Conservation (phyloP, 2,113 vertebrate genomes). For the Serinus canaria region DNA sequence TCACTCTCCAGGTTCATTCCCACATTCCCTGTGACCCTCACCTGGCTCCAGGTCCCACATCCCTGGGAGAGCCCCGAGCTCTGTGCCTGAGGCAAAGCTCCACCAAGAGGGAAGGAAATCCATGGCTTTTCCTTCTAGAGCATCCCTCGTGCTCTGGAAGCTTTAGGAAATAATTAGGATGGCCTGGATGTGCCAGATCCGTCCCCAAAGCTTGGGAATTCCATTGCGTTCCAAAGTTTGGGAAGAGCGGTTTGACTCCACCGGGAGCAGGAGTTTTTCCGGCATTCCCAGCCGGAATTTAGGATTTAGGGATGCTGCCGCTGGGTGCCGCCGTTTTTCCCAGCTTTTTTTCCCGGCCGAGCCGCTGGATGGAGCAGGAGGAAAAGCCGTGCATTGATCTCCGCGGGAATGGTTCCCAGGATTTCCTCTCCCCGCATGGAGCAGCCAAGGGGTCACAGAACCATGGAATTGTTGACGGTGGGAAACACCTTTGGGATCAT, state of each 20-base stretch:
- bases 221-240: not conserved
- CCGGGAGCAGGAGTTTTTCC: not conserved
- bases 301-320: not conserved
- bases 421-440: not conserved
- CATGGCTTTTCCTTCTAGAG: not conserved
- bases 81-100: not conserved
- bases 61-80: not conserved
- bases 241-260: not conserved
- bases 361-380: constrained; percentile 43
- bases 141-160: not conserved
- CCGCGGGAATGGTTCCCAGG: not conserved
- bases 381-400: not conserved
- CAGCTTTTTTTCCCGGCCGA: not conserved
- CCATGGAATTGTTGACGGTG: not conserved
- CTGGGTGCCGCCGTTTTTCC: not conserved
- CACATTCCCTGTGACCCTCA: not conserved
- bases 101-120: not conserved
- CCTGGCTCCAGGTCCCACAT: not conserved
- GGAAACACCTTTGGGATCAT: not conserved
- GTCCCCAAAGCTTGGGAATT: not conserved
- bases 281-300: not conserved
- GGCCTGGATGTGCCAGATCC: not conserved
- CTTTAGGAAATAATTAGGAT: rapidly evolving
- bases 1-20: not conserved
- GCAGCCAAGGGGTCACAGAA: not conserved